Evolutionary conservation across 2,888 invertebrate genomes (phyloP).

Genomic region (Dicycla oo): DNA sequence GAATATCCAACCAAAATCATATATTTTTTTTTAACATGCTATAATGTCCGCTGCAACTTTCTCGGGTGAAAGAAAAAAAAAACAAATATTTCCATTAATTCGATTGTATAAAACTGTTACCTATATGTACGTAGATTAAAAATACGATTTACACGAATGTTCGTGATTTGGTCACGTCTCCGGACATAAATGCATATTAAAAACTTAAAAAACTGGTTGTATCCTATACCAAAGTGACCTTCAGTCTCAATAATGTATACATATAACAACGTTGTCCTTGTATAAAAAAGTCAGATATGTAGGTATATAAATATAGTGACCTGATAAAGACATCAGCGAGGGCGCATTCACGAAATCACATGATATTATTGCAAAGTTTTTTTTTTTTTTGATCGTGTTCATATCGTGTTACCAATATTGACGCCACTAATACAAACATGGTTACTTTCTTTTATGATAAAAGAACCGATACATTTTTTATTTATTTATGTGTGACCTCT

Average conservation of each 20-base stretch:
- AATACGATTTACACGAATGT: background rate
- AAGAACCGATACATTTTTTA: background rate
- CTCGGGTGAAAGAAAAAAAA: background rate
- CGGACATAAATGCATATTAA: background rate
- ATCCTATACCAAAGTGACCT: background rate
- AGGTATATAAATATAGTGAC: background rate
- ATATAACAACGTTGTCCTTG: background rate
- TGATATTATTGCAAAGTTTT: background rate
- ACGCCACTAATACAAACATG: background rate
- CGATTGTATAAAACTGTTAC: background rate
- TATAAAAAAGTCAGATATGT: background rate
- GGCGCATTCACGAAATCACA: background rate
- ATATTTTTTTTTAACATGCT: too few relatives aligned
- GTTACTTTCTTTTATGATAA: constrained; percentile 1
- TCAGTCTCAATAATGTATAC: background rate
- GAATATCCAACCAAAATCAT: background rate
- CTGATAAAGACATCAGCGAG: constrained; percentile 22
- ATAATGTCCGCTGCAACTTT: too few relatives aligned
- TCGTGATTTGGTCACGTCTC: background rate
- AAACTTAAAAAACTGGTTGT: too few relatives aligned
- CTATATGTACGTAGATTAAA: too few relatives aligned
- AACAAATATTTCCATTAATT: background rate
- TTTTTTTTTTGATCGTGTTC: background rate
- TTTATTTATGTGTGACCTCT: background rate
- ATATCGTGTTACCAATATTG: background rate